Conservation (phyloP, 1,140 invertebrate species). For the Drosophila asahinai region DNA sequence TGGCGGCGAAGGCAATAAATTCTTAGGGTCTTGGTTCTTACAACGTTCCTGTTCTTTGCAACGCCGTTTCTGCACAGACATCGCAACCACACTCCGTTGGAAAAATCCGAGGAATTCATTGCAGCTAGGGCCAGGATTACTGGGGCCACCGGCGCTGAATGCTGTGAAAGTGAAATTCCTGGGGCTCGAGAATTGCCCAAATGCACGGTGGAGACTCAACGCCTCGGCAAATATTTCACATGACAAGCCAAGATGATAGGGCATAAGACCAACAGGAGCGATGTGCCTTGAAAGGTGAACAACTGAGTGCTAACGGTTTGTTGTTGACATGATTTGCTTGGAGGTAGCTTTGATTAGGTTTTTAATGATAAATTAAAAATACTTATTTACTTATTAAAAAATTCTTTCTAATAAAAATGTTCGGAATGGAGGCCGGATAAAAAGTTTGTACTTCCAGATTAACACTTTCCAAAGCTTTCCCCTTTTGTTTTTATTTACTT, state of each 20-base stretch:
- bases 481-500: too few species aligned
- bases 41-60: constrained; percentile 22
- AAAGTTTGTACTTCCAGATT: too few species aligned
- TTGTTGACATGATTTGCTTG: constrained; percentile 51
- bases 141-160: constrained; percentile 22
- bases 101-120: constrained; percentile 63
- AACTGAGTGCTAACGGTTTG: constrained; percentile 12
- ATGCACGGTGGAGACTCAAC: constrained; percentile 21
- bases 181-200: constrained; percentile 32
- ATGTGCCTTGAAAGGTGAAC: background rate
- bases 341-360: constrained; percentile 55
- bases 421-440: too few species aligned
- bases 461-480: too few species aligned
- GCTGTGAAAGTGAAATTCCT: constrained; percentile 75
- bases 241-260: constrained; percentile 47
- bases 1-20: constrained; percentile 75
- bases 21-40: constrained; percentile 47
- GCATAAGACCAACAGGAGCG: background rate
- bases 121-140: constrained; percentile 30
- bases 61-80: background rate
- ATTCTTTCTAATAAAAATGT: too few species aligned
- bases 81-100: constrained; percentile 26
- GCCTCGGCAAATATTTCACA: constrained; percentile 67
- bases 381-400: background rate
- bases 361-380: background rate